Percentiles rank a stretch among this genome's conserved stretches.
phyloP scores from a whole-genome alignment of 2,797 vertebrate genomes.

The Sebastes kiyomatsui region DNA sequence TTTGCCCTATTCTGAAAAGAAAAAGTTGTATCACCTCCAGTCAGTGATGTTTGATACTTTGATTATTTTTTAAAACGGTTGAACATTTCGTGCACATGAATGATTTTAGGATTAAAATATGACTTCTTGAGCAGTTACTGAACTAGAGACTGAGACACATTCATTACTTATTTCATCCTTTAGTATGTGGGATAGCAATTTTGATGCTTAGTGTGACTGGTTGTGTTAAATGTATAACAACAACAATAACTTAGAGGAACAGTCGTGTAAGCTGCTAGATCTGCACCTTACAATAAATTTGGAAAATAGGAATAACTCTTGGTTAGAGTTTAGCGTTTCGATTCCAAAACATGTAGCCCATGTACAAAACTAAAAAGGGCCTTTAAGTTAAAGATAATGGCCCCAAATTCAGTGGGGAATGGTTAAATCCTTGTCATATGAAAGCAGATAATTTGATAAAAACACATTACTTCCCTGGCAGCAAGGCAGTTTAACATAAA shows the following conservation, averaged over 20 bases:
- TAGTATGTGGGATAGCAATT: not conserved
- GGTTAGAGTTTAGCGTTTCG: not conserved
- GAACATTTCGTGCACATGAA: not conserved
- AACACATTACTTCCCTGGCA: not conserved
- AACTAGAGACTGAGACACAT: not conserved
- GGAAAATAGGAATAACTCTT: not conserved
- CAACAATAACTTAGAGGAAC: not conserved
- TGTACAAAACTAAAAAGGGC: not conserved
- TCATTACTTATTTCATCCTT: not conserved
- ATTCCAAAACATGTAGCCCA: too few species aligned
- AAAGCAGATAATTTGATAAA: not conserved
- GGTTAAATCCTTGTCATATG: not conserved
- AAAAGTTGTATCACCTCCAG: not conserved
- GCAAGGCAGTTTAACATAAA: not conserved
- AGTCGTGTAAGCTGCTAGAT: not conserved
- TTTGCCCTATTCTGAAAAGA: not conserved
- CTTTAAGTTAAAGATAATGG: not conserved
- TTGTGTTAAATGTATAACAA: not conserved
- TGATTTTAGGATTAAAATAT: not conserved
- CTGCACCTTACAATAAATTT: not conserved
- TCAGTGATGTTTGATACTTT: not conserved
- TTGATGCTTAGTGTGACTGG: not conserved
- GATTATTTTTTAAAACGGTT: not conserved
- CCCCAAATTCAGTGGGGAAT: not conserved
- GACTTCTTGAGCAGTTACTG: not conserved